Evolutionary conservation across 2,797 vertebrate genomes (phyloP).

Genomic region (Gymnothorax javanicus): DNA sequence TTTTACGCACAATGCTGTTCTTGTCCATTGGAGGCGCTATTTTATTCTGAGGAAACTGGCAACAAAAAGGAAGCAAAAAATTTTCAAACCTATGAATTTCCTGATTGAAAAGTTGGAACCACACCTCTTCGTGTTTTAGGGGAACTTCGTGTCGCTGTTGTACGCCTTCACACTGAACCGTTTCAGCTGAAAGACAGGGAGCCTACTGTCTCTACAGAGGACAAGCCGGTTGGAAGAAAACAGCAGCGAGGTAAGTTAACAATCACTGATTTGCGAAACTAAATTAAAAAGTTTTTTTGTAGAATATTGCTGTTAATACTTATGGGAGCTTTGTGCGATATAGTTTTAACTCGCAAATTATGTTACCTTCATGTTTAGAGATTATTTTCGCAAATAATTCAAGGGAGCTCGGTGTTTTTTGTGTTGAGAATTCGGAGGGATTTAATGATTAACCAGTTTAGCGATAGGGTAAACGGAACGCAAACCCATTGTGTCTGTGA

Average conservation of each 20-base stretch:
- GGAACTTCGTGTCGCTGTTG: background rate
- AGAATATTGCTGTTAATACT: background rate
- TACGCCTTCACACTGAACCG: background rate
- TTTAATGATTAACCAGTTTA: slow-evolving; percentile 6
- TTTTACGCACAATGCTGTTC: background rate
- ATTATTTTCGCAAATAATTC: background rate
- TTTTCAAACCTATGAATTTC: slow-evolving; percentile 46
- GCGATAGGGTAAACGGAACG: background rate
- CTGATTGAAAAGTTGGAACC: slow-evolving; percentile 51
- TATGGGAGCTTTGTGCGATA: background rate
- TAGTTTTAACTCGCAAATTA: background rate
- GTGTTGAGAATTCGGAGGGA: background rate
- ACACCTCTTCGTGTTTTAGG: slow-evolving; percentile 45
- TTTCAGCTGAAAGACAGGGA: background rate
- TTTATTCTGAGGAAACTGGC: slow-evolving; percentile 4
- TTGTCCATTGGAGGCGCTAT: slow-evolving; percentile 33
- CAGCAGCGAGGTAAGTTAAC: slow-evolving; percentile 32
- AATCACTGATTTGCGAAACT: background rate
- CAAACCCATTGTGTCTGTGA: background rate
- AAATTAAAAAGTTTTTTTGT: background rate
- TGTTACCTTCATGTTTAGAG: background rate
- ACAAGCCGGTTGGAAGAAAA: background rate
- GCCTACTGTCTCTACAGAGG: background rate
- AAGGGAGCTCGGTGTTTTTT: background rate
- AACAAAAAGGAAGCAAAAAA: background rate